Base-by-base conservation (phyloP, 92 coral and sea anemone genomes). In the Epizoanthus rinbou region DNA sequence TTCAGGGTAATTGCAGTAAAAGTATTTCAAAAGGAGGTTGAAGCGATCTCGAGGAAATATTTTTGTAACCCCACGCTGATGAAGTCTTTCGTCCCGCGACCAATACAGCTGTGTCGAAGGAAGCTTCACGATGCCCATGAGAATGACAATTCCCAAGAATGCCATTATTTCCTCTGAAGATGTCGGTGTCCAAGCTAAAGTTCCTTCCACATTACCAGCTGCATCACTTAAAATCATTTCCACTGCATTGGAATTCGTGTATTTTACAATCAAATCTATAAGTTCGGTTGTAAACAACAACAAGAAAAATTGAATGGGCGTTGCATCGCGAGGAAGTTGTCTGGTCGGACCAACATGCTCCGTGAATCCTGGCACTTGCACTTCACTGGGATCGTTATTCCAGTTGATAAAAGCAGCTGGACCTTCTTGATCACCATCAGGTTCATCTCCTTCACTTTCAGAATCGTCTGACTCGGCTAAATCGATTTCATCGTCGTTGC, bases 281-380 rank as follows among this genome's bases (percentile, higher is more conserved):
- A 72, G 57, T 39, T 72, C 59, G 57, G 59, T 71, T 71, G 76
- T 71, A 71, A 71, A 71, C 76, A 71, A 71, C 33, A 71, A 71
- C 76, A 71, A 37, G 76, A 72, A 72, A 39, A 72, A 72, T 47
- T 72, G 33, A 39, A 72, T 8, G 0, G 76, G 76, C 76, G 76
- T 72, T 4, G 60, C 76, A 47, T 72, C 57, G 25, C 35, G 76
- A 18, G 57, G 57, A 71, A 71, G 76, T 39, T 71, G 76, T 71
- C 76, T 39, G 1, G 76, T 72, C 58, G 76, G 76, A 39, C 76
- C 76, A 72, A 72, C 58, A 39, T 72, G 76, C 59, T 72, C 58
- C 15, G 39, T 47, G 8, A 72, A 72, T 39, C 11, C 76, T 72
- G 76, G 76, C 56, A 72, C 76, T 37, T 72, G 57, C 15, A 72